Conservation (phyloP, 2,888 invertebrate species). For the Dynastes grantii region DNA sequence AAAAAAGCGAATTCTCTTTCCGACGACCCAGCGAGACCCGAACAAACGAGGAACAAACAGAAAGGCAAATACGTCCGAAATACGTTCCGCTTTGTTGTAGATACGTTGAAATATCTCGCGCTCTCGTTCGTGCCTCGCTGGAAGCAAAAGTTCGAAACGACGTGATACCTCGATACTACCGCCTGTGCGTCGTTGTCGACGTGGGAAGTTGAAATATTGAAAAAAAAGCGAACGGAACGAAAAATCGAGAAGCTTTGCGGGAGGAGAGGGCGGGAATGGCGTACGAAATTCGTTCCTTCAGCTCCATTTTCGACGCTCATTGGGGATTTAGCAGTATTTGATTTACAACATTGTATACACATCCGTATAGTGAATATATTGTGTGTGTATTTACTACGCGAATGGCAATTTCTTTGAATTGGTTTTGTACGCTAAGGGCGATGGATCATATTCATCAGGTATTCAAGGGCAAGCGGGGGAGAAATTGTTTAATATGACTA, state of each 20-base stretch:
- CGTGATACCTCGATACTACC: not conserved
- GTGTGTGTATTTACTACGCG: too few species aligned
- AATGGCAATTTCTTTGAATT: not conserved
- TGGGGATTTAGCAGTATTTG: slow-evolving; percentile 28
- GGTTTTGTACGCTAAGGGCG: slow-evolving; percentile 7
- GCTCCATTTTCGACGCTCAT: slow-evolving; percentile 9
- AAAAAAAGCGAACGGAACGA: not conserved
- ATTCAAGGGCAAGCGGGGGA: not conserved
- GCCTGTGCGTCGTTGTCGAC: slow-evolving; percentile 6
- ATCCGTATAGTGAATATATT: not conserved
- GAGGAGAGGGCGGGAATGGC: not conserved
- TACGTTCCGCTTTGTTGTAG: not conserved
- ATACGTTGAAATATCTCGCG: not conserved
- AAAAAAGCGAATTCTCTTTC: not conserved
- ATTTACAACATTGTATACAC: slow-evolving; percentile 14
- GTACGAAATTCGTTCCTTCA: not conserved
- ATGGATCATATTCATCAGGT: slow-evolving; percentile 16
- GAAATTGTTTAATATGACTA: not conserved
- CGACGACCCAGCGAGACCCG: not conserved
- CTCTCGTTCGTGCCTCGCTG: not conserved
- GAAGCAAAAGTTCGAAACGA: not conserved
- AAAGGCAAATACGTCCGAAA: slow-evolving; percentile 15
- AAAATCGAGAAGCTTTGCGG: too few species aligned
- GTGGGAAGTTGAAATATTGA: slow-evolving; percentile 36
- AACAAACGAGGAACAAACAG: slow-evolving; percentile 9